Evolutionary conservation across 2,113 vertebrate genomes (phyloP), one percentile per base, ranked within the genome.

Genomic region (Stigmatopora argus): DNA sequence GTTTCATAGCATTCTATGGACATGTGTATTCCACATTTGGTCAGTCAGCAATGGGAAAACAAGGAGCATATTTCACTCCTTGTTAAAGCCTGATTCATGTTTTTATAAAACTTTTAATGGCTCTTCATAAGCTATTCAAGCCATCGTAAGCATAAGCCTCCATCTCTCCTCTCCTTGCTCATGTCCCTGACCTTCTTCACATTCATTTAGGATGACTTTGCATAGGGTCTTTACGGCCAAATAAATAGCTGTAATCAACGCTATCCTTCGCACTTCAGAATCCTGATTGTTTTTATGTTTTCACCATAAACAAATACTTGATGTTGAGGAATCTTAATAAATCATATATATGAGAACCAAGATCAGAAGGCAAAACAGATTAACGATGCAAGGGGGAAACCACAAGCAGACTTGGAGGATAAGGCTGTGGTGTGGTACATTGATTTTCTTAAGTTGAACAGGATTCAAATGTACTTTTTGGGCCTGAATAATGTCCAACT

Each of bases 61-160:
- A 86, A 82, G 51, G 86, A 76, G 88, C 89, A 89, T 89, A 90
- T 88, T 94, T 93, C 91, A 91, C 89, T 90, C 87, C 82, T 79
- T 90, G 88, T 90, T 91, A 86, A 87, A 87, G 89, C 88, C 88
- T 87, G 82, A 77, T 76, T 89, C 85, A 83, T 92, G 85, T 91
- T 91, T 91, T 91, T 93, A 94, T 93, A 93, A 92, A 85, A 89
- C 91, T 93, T 93, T 91, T 88, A 88, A 93, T 90, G 89, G 79
- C 87, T 74, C 71, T 86, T 93, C 90, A 88, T 92, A 91, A 89
- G 85, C 87, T 85, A 88, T 91, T 92, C 90, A 89, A 92, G 85
- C 87, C 90, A 85, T 78, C 63, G 71, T 86, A 86, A 84, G 80
- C 78, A 88, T 80, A 79, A 61, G 86, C 88, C 86, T 85, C 91